Evolutionary conservation across 1,140 invertebrate genomes (phyloP), one percentile per base, ranked within the genome.

Genomic region (Colletes latitarsis): DNA sequence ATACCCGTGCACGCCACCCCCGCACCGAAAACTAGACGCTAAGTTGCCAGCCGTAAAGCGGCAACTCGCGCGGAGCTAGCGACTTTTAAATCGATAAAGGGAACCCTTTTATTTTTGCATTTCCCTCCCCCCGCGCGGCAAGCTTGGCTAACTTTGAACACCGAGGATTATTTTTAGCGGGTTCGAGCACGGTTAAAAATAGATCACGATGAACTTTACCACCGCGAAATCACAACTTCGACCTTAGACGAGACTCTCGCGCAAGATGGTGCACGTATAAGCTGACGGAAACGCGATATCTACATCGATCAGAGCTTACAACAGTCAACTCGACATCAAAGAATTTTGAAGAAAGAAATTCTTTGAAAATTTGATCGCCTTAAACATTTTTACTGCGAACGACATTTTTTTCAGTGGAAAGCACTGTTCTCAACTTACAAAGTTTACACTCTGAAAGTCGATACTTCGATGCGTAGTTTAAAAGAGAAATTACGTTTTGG

Each of bases 51-150:
- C 30, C 55, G 15, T 77, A 49, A 43, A 60, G 4, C 74, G 63
- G 30, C 73, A 19, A 43, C 30, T 41, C 17, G 17, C 53, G 21
- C 46, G 41, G 30, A 52, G n/a, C 57, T 17, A 41, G 43, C 57
- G 76, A 71, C 60, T 53, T 43, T 71, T 77, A 43, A 62, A 77
- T 63, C 76, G 76, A 77, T 71, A 71, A 43, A 71, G n/a, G 21
- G 4, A 12, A 17, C 8, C 43, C 10, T 69, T 53, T 63, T 62
- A 62, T 68, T 71, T 53, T n/a, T 53, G 6, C 68, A 19, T 63
- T 52, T 21, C 30, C 30, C 30, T 30, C 30, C 30, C 30, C 19
- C 12, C 55, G 9, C 21, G 21, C 15, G 4, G 43, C 43, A 46
- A 68, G 41, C 60, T 64, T 8, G 53, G 55, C 64, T 58, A 69